These are phyloP conservation scores for Troglohyphantes excavatus DNA, from an alignment of 2,888 invertebrate genomes.

Conservation along the genomic window DNA sequence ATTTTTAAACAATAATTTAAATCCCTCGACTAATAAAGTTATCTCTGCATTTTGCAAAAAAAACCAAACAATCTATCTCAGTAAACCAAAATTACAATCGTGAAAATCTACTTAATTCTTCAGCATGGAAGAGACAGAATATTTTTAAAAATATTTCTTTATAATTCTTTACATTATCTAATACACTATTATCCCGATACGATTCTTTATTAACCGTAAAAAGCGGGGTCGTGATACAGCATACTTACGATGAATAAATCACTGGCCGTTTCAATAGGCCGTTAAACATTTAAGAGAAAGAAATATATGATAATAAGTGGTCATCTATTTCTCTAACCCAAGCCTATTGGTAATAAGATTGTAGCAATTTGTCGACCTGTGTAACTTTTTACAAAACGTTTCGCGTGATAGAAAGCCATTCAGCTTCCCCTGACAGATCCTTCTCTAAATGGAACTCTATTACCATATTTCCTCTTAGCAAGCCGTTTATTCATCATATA, in stretches of 20 bases:
- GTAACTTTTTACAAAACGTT: neutral
- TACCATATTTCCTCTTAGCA: conserved; percentile 2
- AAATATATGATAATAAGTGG: conserved; percentile 1
- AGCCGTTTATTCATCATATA: neutral
- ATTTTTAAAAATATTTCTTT: too few species aligned
- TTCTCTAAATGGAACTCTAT: neutral
- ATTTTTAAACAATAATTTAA: too few species aligned
- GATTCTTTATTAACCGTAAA: neutral
- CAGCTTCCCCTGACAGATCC: neutral
- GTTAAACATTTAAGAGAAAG: neutral
- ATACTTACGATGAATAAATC: neutral
- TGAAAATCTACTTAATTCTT: too few species aligned
- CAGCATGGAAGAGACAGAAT: too few species aligned
- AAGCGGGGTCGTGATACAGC: neutral
- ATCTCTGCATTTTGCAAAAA: too few species aligned
- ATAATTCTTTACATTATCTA: too few species aligned
- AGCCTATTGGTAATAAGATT: conserved; percentile 9
- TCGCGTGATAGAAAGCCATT: conserved; percentile 5
- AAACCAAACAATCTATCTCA: too few species aligned
- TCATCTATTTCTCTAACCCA: neutral
- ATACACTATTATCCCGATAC: too few species aligned
- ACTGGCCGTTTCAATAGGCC: neutral
- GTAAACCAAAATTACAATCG: too few species aligned
- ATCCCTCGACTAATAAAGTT: too few species aligned
- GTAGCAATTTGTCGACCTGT: conserved; percentile 6